Evolutionary conservation across 2,113 vertebrate genomes (phyloP).

Genomic region (Acrocephalus kingi): DNA sequence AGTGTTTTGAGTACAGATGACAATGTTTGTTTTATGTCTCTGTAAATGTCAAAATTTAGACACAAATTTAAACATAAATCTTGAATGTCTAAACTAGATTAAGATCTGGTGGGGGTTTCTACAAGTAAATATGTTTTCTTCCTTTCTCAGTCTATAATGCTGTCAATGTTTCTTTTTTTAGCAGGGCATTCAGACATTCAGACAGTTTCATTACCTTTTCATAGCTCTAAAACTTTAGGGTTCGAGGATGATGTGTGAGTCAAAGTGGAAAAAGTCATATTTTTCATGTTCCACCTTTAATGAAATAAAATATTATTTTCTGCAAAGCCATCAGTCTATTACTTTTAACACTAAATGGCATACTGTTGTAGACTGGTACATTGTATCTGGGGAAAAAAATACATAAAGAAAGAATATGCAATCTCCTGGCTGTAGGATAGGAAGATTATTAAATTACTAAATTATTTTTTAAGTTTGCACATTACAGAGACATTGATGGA

Average conservation of each 20-base stretch:
- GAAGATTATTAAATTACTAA: background rate
- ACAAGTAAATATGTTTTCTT: background rate
- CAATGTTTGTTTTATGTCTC: background rate
- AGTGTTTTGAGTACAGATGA: background rate
- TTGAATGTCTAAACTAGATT: background rate
- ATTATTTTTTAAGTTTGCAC: background rate
- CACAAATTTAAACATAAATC: background rate
- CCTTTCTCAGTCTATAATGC: background rate
- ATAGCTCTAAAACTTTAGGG: background rate
- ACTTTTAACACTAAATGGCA: background rate
- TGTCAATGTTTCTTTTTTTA: background rate
- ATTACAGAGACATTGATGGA: background rate
- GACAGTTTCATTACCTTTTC: background rate
- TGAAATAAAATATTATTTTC: background rate
- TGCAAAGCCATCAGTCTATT: background rate
- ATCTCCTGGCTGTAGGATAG: background rate
- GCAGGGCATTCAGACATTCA: background rate
- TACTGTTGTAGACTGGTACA: background rate
- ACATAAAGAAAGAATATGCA: background rate
- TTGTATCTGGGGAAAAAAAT: background rate
- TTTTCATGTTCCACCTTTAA: background rate
- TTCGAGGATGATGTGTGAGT: background rate
- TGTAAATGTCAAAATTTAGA: background rate
- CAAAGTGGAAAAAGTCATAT: background rate
- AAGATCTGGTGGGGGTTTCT: background rate